A percentile compares a stretch with the other conserved stretches of the same genome.
Evolutionary conservation across 2,888 invertebrate genomes (phyloP).

Genomic region (Caenorhabditis zanzibari): DNA sequence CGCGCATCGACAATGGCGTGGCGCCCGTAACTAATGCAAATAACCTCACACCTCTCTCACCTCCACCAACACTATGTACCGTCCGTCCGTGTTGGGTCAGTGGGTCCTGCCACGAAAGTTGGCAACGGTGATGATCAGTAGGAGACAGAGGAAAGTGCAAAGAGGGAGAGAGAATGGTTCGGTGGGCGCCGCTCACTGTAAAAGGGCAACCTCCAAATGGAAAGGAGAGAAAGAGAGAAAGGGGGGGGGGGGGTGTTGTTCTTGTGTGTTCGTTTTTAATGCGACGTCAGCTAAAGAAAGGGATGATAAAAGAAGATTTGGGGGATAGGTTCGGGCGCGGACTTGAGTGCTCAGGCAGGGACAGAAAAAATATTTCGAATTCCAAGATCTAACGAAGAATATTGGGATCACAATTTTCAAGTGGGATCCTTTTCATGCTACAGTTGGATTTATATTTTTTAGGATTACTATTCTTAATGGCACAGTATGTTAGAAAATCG

Average conservation of each 20-base stretch:
- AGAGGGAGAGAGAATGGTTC: background rate
- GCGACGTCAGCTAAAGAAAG: background rate
- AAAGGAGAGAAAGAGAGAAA: background rate
- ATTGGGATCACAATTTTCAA: too few relatives aligned
- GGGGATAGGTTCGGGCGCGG: too few relatives aligned
- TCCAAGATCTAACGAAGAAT: too few relatives aligned
- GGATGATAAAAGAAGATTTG: too few relatives aligned
- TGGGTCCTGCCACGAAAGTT: constrained; percentile 49
- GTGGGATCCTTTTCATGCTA: too few relatives aligned
- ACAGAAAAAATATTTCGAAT: too few relatives aligned
- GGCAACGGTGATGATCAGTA: background rate
- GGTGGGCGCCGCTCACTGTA: background rate
- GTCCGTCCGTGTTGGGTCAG: constrained; percentile 23
- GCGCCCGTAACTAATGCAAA: constrained; percentile 45
- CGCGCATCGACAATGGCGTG: background rate
- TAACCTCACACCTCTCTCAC: constrained; percentile 16
- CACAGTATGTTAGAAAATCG: too few relatives aligned
- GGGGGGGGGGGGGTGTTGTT: background rate
- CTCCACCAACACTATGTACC: background rate
- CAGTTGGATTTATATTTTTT: too few relatives aligned
- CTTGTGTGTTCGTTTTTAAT: background rate
- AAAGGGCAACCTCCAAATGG: background rate
- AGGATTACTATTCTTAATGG: too few relatives aligned
- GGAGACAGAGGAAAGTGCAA: too few relatives aligned
- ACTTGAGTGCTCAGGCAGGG: too few relatives aligned